Evolutionary conservation across 2,797 vertebrate species (phyloP).

Genomic region (Nothura maculosa): DNA sequence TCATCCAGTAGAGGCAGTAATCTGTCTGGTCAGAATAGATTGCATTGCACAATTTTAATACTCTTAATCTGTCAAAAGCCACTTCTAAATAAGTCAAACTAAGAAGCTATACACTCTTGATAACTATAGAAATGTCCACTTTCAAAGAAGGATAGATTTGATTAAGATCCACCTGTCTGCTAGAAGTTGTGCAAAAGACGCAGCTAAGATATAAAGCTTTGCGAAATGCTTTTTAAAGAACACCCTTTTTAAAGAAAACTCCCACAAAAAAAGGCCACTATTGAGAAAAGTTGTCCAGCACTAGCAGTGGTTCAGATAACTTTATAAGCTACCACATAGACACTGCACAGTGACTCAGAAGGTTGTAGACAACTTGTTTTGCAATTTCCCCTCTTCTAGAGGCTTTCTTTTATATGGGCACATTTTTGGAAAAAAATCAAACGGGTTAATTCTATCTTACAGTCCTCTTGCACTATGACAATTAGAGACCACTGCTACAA

Average conservation of each 20-base stretch:
- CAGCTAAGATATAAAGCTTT: background rate
- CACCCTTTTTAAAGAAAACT: background rate
- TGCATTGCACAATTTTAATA: background rate
- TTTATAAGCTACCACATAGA: background rate
- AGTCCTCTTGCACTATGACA: background rate
- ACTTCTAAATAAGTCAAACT: background rate
- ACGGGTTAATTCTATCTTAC: background rate
- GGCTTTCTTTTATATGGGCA: background rate
- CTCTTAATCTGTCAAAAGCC: background rate
- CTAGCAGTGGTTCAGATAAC: background rate
- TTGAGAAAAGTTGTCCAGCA: background rate
- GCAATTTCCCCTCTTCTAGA: background rate
- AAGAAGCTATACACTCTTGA: background rate
- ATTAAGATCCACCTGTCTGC: background rate
- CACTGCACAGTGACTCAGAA: background rate
- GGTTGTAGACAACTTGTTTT: background rate
- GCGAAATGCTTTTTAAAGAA: background rate
- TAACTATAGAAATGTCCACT: background rate
- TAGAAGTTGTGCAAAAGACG: background rate
- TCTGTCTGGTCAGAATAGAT: background rate
- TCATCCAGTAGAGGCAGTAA: background rate
- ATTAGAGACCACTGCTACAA: background rate
- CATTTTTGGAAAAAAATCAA: background rate
- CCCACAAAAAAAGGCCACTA: fast-evolving
- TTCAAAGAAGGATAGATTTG: background rate